These are phyloP conservation scores for Andinoacara biseriatus DNA, from an alignment of 2,113 vertebrate species.

Conservation along the genomic window DNA sequence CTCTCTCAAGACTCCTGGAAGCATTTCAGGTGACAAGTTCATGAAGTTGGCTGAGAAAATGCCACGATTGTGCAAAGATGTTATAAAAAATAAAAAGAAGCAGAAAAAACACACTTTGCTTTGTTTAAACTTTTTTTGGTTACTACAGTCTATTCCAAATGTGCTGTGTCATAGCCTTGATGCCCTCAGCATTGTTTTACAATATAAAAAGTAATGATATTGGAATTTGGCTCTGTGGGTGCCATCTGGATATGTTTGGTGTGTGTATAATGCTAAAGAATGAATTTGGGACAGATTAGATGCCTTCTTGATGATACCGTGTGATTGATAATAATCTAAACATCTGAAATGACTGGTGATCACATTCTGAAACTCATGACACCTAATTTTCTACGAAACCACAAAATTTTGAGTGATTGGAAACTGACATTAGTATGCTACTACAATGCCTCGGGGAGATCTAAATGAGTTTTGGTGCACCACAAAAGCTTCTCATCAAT, in stretches of 20 bases:
- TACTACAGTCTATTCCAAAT: not conserved
- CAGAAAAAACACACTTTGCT: not conserved
- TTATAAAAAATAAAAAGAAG: not conserved
- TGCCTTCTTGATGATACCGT: not conserved
- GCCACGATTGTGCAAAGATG: not conserved
- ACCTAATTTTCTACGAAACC: not conserved
- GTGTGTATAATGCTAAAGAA: not conserved
- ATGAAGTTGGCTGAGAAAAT: not conserved
- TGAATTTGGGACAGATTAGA: not conserved
- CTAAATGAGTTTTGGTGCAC: slow-evolving; percentile 31
- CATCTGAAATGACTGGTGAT: not conserved
- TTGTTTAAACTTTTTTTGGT: not conserved
- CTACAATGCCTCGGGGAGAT: slow-evolving; percentile 7
- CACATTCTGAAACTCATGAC: not conserved
- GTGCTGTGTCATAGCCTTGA: not conserved
- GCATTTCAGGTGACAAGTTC: not conserved
- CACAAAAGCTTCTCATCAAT: slow-evolving; percentile 34
- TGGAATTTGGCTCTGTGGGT: not conserved
- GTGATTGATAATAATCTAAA: slow-evolving; percentile 12
- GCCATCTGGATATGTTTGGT: slow-evolving; percentile 1
- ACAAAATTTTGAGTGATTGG: slow-evolving; percentile 3
- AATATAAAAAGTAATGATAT: not conserved
- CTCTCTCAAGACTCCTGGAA: not conserved
- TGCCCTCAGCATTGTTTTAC: not conserved
- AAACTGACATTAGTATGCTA: slow-evolving; percentile 10